phyloP scores from a whole-genome alignment of 2,797 vertebrate species.

The Poeciliopsis turneri region DNA sequence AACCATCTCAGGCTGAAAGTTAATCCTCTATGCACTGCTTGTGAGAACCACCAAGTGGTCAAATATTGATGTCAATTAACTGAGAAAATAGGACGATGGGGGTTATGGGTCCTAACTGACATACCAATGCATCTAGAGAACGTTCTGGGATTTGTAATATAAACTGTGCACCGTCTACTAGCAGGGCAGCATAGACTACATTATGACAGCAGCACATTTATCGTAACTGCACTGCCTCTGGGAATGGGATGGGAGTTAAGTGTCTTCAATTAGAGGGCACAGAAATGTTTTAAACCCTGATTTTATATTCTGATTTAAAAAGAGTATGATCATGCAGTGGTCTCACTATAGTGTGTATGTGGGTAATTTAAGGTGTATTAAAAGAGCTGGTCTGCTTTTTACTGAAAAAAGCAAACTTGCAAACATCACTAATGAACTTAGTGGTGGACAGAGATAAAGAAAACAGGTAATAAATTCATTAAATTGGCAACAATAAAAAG shows the following conservation, averaged over 20 bases:
- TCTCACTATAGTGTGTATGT: background rate
- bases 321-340: background rate
- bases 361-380: background rate
- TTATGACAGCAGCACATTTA: background rate
- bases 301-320: background rate
- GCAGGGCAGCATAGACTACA: background rate
- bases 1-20: background rate
- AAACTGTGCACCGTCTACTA: background rate
- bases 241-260: background rate
- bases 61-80: background rate
- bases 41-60: background rate
- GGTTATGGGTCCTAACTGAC: background rate
- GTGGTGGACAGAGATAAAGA: constrained; percentile 26
- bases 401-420: constrained; percentile 2
- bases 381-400: background rate
- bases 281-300: background rate
- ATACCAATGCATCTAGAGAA: background rate
- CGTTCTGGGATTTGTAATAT: background rate
- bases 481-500: constrained; percentile 49
- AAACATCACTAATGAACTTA: constrained; percentile 38
- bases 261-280: background rate
- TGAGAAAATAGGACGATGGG: background rate
- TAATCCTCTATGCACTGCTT: background rate
- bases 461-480: constrained; percentile 42
- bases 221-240: background rate